Conservation (phyloP, 2,113 vertebrate species). For the Albula goreensis region DNA sequence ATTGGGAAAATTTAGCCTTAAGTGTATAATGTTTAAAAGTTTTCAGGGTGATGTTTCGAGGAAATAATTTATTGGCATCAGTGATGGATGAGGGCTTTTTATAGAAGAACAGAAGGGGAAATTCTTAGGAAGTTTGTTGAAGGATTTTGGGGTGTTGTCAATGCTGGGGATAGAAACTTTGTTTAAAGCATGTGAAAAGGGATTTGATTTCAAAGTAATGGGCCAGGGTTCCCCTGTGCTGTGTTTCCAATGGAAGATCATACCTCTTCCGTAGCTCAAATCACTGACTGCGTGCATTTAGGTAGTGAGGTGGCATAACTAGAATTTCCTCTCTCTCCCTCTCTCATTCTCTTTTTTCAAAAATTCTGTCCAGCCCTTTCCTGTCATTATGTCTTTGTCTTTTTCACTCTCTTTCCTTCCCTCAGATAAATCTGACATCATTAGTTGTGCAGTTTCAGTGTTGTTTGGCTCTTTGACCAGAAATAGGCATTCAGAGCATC, state of each 20-base stretch:
- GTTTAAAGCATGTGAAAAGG: not conserved
- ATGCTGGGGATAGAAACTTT: not conserved
- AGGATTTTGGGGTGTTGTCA: not conserved
- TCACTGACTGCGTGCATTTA: too few relatives aligned
- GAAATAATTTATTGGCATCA: not conserved
- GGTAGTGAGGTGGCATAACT: too few relatives aligned
- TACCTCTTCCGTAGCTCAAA: too few relatives aligned
- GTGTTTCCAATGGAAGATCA: too few relatives aligned
- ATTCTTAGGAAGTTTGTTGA: not conserved
- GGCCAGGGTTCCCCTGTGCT: not conserved
- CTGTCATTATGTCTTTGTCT: conserved; percentile 8
- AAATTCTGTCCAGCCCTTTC: too few relatives aligned
- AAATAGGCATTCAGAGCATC: too few relatives aligned
- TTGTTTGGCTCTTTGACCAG: too few relatives aligned
- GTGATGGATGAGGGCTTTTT: not conserved
- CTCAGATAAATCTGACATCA: not conserved
- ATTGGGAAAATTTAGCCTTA: not conserved
- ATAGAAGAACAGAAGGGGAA: not conserved
- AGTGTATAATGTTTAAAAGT: not conserved
- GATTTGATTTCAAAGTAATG: not conserved
- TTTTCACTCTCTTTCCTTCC: not conserved
- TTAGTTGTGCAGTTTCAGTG: too few relatives aligned
- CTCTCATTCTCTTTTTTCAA: too few relatives aligned
- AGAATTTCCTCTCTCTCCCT: too few relatives aligned
- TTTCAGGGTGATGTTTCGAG: not conserved